These are phyloP conservation scores for Ataeniobius toweri DNA, from an alignment of 2,797 vertebrate genomes.

Conservation along the genomic window DNA sequence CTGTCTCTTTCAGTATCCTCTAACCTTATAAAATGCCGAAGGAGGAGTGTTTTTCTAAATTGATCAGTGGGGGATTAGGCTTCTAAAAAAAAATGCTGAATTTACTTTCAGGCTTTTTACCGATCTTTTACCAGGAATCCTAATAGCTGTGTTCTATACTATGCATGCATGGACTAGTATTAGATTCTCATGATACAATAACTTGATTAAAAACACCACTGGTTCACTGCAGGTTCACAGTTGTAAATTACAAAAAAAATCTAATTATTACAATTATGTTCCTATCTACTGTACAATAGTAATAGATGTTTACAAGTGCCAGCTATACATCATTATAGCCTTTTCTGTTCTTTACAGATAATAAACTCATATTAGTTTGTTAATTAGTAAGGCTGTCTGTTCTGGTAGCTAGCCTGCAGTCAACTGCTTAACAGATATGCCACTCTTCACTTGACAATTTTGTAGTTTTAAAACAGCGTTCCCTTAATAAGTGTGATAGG, in stretches of 20 bases:
- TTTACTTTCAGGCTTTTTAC: no score
- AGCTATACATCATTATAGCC: background rate
- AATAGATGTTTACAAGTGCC: background rate
- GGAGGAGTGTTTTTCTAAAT: no score
- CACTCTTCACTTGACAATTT: background rate
- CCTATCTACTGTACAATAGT: background rate
- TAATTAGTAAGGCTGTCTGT: background rate
- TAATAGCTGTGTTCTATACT: no score
- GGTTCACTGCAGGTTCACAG: background rate
- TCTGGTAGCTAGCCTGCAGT: background rate
- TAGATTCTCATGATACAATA: background rate
- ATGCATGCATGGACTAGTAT: no score
- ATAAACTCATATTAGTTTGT: background rate
- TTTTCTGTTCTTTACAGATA: constrained; percentile 1
- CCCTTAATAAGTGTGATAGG: background rate
- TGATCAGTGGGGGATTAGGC: no score
- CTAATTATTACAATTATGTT: background rate
- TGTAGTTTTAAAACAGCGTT: background rate
- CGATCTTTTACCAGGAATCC: no score
- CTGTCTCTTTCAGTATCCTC: no score
- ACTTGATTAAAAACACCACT: background rate
- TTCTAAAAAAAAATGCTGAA: no score
- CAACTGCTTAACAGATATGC: background rate
- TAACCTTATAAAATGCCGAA: no score
- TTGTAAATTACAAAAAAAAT: background rate